phyloP scores from a whole-genome alignment of 2,113 vertebrate genomes.

The Laticauda colubrina region DNA sequence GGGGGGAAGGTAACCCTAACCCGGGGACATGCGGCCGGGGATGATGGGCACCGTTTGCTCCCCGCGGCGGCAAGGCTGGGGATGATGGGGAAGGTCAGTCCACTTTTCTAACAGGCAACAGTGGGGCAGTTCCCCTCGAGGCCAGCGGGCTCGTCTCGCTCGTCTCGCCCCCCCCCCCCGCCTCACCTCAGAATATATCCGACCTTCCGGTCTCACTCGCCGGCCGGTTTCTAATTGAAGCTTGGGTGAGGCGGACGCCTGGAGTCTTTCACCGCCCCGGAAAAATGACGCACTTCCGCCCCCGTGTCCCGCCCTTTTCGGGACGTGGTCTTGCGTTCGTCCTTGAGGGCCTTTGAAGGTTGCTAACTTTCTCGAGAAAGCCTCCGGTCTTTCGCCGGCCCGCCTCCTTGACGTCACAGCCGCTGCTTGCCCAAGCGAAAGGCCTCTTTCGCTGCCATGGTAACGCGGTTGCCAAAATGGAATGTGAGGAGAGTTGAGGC shows the following conservation, averaged over 20 bases:
- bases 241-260: neutral
- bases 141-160: neutral
- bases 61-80: neutral
- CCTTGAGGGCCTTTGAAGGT: neutral
- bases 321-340: rapidly evolving
- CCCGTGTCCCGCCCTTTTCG: neutral
- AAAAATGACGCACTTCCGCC: neutral
- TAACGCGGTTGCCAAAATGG: neutral
- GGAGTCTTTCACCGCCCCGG: neutral
- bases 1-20: too few relatives aligned
- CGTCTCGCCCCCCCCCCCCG: rapidly evolving
- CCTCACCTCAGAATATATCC: neutral
- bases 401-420: too few relatives aligned
- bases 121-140: too few relatives aligned
- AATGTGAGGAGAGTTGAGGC: neutral
- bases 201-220: neutral
- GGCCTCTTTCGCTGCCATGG: neutral
- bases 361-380: neutral
- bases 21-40: neutral
- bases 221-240: neutral
- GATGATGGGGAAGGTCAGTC: neutral
- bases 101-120: neutral
- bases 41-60: neutral
- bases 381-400: too few relatives aligned
- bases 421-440: too few relatives aligned